A percentile compares a stretch with the other conserved stretches of the same genome.
Evolutionary conservation across 2,797 vertebrate genomes (phyloP).

Genomic region (Platyrinchus mystaceus): DNA sequence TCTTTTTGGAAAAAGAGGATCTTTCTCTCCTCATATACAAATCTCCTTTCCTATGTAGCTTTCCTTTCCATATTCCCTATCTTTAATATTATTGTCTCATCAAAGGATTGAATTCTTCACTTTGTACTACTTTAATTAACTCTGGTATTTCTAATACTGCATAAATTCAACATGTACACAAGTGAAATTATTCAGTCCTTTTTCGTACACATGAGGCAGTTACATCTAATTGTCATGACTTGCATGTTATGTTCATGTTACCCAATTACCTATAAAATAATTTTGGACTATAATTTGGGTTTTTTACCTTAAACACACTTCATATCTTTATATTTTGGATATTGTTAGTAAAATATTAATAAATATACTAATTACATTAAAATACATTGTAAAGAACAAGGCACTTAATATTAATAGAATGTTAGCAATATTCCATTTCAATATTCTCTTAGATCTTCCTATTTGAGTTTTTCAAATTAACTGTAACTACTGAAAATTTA

Average conservation of each 20-base stretch:
- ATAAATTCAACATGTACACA: background rate
- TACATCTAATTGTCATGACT: background rate
- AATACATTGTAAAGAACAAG: background rate
- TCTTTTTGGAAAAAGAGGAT: background rate
- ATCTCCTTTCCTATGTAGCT: background rate
- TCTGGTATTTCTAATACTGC: background rate
- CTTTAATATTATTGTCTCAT: background rate
- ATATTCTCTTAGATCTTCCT: background rate
- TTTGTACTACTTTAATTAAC: background rate
- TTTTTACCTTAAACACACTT: background rate
- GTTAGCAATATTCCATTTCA: background rate
- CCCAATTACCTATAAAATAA: background rate
- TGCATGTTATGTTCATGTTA: background rate
- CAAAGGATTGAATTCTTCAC: background rate
- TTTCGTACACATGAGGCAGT: background rate
- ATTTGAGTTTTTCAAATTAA: background rate
- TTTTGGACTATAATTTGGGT: background rate
- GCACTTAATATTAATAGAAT: background rate
- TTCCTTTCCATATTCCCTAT: background rate
- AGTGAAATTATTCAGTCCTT: background rate
- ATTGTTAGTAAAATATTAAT: background rate
- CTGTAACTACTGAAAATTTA: background rate
- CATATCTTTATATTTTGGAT: background rate
- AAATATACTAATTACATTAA: background rate
- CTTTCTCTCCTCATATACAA: background rate